These are phyloP conservation scores for Zygothrica quintamaculata DNA, from an alignment of 2,888 invertebrate species.

Conservation along the genomic window DNA sequence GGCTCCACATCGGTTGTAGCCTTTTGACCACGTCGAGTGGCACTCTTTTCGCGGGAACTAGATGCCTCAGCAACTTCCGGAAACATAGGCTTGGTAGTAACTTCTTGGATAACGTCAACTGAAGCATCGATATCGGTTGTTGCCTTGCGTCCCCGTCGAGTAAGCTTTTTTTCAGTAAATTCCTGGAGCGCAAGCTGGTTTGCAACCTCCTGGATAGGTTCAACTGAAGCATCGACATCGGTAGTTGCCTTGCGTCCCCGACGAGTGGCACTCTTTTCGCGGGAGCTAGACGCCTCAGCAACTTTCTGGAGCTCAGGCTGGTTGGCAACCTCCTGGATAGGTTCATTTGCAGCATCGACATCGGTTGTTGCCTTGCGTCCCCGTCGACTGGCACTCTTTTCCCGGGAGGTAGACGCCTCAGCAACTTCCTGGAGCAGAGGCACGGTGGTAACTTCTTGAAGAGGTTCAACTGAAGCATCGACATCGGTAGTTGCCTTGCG, in stretches of 20 bases:
- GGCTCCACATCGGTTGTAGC: conserved; percentile 16
- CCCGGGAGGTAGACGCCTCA: neutral
- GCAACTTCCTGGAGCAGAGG: too few species aligned
- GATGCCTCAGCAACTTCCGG: neutral
- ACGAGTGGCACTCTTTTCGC: neutral
- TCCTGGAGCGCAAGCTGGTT: too few species aligned
- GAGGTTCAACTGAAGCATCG: neutral
- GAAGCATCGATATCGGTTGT: neutral
- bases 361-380: too few species aligned
- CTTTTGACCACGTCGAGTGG: conserved; percentile 38
- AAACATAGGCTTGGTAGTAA: neutral
- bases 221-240: too few species aligned
- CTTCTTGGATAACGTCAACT: too few species aligned
- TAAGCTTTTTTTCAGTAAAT: too few species aligned
- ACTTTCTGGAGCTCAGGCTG: neutral
- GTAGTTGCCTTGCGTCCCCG: neutral
- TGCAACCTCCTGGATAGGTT: too few species aligned
- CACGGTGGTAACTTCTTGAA: too few species aligned
- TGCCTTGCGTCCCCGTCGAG: neutral
- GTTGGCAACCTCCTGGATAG: neutral
- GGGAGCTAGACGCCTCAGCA: too few species aligned
- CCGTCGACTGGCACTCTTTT: too few species aligned
- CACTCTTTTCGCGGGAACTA: conserved; percentile 16
- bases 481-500: conserved; percentile 28
- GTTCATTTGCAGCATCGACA: too few species aligned